Percentiles rank a stretch among this genome's conserved stretches.
Conservation (phyloP, 2,797 vertebrate genomes). For the Ibycter americanus region DNA sequence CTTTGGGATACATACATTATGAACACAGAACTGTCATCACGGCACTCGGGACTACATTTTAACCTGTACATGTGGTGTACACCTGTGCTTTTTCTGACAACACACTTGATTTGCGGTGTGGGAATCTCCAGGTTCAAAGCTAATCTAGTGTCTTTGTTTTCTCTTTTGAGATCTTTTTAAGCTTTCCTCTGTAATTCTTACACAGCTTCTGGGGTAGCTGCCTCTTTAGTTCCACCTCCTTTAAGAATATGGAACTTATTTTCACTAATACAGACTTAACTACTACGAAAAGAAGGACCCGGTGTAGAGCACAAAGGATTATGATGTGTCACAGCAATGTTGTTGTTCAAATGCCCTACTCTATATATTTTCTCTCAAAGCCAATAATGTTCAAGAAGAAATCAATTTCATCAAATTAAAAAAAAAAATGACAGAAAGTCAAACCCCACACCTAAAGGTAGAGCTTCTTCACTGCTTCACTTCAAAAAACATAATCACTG, state of each 20-base stretch:
- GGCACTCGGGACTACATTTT: not conserved
- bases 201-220: constrained; percentile 31
- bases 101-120: constrained; percentile 54
- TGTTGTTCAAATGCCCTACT: not conserved
- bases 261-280: not conserved
- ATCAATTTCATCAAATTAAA: not conserved
- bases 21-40: constrained; percentile 51
- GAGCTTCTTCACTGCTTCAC: not conserved
- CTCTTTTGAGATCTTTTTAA: constrained; percentile 30
- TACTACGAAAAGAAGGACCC: not conserved
- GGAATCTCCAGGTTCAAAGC: constrained; percentile 58
- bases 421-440: not conserved
- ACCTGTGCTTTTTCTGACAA: constrained; percentile 60
- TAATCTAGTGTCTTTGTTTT: constrained; percentile 44
- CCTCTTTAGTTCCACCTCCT: not conserved
- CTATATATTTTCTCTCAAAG: not conserved
- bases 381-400: not conserved
- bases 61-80: constrained; percentile 62
- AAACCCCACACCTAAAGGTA: not conserved
- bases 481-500: not conserved
- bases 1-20: constrained; percentile 7
- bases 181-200: constrained; percentile 27
- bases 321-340: not conserved
- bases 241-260: constrained; percentile 20
- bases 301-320: not conserved